These are phyloP conservation scores for Muscicapa comitata DNA, from an alignment of 2,797 vertebrate species.

Conservation along the genomic window DNA sequence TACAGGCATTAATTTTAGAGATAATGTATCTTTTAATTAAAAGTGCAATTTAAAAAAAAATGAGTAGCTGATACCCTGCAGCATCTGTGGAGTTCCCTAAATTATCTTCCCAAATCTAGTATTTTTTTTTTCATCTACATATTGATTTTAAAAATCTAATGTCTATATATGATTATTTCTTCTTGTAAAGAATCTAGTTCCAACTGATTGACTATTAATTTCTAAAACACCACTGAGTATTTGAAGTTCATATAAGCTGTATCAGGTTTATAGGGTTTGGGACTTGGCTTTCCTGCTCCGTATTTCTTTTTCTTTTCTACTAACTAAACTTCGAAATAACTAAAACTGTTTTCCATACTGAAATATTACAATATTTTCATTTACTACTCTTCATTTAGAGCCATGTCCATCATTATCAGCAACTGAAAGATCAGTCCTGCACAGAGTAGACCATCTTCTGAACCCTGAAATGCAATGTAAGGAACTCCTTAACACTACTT, in stretches of 20 bases:
- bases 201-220: neutral
- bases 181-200: neutral
- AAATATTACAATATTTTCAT: neutral
- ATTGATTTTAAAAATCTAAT: neutral
- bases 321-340: neutral
- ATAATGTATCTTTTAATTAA: constrained; percentile 25
- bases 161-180: neutral
- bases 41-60: neutral
- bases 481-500: neutral
- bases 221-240: neutral
- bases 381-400: neutral
- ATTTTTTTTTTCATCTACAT: neutral
- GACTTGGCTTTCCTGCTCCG: neutral
- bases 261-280: neutral
- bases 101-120: neutral
- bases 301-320: neutral
- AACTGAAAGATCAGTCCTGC: neutral
- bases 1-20: neutral
- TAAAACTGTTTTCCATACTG: neutral
- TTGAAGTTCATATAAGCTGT: neutral
- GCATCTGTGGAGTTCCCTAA: neutral
- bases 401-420: neutral
- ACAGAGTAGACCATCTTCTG: neutral
- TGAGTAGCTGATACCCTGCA: neutral
- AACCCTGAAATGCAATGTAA: neutral